Percentiles rank a stretch among this genome's conserved stretches.
These are phyloP conservation scores for Natrix natrix DNA, from an alignment of 2,797 vertebrate species.

Conservation along the genomic window DNA sequence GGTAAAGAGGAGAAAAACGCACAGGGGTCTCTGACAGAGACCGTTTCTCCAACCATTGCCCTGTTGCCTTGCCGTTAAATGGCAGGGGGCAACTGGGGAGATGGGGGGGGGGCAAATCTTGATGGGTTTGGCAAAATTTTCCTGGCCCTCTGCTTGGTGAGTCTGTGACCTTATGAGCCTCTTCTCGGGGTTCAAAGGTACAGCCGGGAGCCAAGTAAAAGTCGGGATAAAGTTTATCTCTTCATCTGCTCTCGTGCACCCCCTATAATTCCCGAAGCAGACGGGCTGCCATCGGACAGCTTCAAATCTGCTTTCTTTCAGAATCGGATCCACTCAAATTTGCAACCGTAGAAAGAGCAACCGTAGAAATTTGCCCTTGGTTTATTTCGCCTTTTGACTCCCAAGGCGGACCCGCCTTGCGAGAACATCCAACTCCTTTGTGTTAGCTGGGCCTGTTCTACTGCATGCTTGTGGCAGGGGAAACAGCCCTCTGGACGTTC, in stretches of 20 bases:
- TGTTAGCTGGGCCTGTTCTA: accelerated
- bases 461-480: accelerated
- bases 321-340: not conserved
- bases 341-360: not conserved
- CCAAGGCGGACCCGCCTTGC: not conserved
- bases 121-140: not conserved
- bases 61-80: not conserved
- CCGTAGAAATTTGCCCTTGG: too few species aligned
- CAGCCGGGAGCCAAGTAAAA: not conserved
- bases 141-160: not conserved
- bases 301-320: not conserved
- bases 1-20: slow-evolving; percentile 66
- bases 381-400: not conserved
- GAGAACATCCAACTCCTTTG: not conserved
- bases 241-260: not conserved
- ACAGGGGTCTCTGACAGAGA: too few species aligned
- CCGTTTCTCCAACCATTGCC: too few species aligned
- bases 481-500: not conserved
- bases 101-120: not conserved
- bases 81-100: not conserved
- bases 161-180: too few species aligned
- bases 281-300: not conserved
- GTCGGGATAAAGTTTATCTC: too few species aligned
- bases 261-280: not conserved
- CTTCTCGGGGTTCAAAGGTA: not conserved